A percentile compares a stretch with the other conserved stretches of the same genome.
phyloP scores from a whole-genome alignment of 2,888 invertebrate species.

The Lasioglossum malachurum region DNA sequence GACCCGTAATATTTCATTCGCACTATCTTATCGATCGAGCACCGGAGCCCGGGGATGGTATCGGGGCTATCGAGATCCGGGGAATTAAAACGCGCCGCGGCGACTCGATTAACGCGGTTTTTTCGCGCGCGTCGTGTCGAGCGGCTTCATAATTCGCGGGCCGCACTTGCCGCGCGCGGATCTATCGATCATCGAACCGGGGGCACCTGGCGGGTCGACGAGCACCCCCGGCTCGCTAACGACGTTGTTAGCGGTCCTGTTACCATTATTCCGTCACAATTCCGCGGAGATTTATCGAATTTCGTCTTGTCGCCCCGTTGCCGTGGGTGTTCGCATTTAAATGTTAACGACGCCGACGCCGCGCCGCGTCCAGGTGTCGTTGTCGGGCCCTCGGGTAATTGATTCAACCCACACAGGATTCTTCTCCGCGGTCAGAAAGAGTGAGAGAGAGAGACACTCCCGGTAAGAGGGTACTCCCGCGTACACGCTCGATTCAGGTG shows the following conservation, averaged over 20 bases:
- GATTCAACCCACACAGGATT: constrained; percentile 70
- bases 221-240: constrained; percentile 26
- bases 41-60: background rate
- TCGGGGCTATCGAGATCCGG: background rate
- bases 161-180: constrained; percentile 13
- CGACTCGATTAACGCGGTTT: constrained; percentile 10
- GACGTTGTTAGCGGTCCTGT: constrained; percentile 68
- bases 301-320: constrained; percentile 35
- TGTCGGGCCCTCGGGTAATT: constrained; percentile 64
- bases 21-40: constrained; percentile 27
- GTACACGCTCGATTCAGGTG: constrained; percentile 49
- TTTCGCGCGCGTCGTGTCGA: constrained; percentile 3
- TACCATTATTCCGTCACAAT: constrained; percentile 66
- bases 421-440: background rate
- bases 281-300: constrained; percentile 64
- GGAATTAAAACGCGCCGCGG: constrained; percentile 5
- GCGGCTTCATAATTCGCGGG: constrained; percentile 7
- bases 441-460: constrained; percentile 14
- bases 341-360: constrained; percentile 62
- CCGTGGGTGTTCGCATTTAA: constrained; percentile 67
- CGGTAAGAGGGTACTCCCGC: constrained; percentile 30
- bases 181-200: constrained; percentile 50
- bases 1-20: constrained; percentile 28
- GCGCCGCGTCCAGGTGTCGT: constrained; percentile 59
- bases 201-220: constrained; percentile 20